These are phyloP conservation scores for Drosophila pseudoananassae DNA, from an alignment of 1,140 invertebrate genomes.

Conservation along the genomic window DNA sequence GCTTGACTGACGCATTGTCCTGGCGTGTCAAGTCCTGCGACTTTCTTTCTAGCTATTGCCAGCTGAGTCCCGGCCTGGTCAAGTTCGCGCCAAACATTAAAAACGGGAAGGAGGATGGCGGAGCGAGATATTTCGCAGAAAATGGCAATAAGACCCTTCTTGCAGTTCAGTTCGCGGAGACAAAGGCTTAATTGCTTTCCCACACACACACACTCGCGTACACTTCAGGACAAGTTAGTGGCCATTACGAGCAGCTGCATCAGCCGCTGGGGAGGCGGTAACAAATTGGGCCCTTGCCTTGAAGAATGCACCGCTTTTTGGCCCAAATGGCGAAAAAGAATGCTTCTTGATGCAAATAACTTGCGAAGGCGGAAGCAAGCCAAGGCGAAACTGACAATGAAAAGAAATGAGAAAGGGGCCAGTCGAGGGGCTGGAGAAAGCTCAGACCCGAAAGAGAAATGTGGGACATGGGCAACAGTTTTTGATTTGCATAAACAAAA, in stretches of 20 bases:
- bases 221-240: slow-evolving; percentile 50
- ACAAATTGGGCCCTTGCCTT: slow-evolving; percentile 73
- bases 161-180: slow-evolving; percentile 34
- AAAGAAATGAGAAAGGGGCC: slow-evolving; percentile 37
- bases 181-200: slow-evolving; percentile 70
- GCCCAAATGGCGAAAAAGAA: slow-evolving; percentile 45
- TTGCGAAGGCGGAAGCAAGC: slow-evolving; percentile 60
- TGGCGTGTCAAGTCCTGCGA: slow-evolving; percentile 45
- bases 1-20: slow-evolving; percentile 53
- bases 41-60: slow-evolving; percentile 27
- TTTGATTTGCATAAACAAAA: slow-evolving; percentile 81
- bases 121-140: not conserved
- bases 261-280: slow-evolving; percentile 25
- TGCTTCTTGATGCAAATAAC: slow-evolving; percentile 47
- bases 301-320: slow-evolving; percentile 61
- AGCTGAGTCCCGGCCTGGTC: slow-evolving; percentile 43
- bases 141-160: slow-evolving; percentile 7
- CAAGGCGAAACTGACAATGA: slow-evolving; percentile 60
- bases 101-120: not conserved
- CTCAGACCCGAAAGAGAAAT: slow-evolving; percentile 29
- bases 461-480: slow-evolving; percentile 79
- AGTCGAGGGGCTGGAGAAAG: slow-evolving; percentile 15
- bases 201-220: slow-evolving; percentile 24
- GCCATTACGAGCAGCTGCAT: slow-evolving; percentile 67
- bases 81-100: slow-evolving; percentile 50